phyloP scores from a whole-genome alignment of 1,140 invertebrate species.

The Kradibia gibbosae region DNA sequence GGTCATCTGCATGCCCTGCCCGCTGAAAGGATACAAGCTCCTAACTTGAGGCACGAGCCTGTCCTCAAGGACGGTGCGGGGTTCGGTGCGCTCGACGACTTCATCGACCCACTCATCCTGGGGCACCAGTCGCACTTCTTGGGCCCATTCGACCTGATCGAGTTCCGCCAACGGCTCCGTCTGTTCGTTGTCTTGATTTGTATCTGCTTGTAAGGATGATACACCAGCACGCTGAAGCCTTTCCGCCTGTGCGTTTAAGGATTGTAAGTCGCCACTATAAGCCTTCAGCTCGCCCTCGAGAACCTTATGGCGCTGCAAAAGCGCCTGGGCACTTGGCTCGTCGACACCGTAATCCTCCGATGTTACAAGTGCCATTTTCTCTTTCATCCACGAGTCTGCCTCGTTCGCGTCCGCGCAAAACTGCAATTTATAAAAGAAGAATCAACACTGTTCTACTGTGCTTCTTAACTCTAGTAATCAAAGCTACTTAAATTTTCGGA shows the following conservation, averaged over 20 bases:
- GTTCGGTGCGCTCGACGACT: slow-evolving; percentile 87
- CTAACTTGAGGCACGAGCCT: slow-evolving; percentile 91
- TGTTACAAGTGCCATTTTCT: slow-evolving; percentile 90
- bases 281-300: slow-evolving; percentile 93
- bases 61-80: slow-evolving; percentile 88
- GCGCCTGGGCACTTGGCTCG: slow-evolving; percentile 89
- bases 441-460: too few relatives aligned
- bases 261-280: slow-evolving; percentile 90
- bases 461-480: too few relatives aligned
- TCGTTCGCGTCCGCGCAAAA: slow-evolving; percentile 98
- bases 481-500: too few relatives aligned
- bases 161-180: slow-evolving; percentile 77
- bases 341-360: slow-evolving; percentile 91
- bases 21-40: slow-evolving; percentile 91
- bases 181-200: slow-evolving; percentile 76
- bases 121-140: slow-evolving; percentile 85
- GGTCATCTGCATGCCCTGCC: slow-evolving; percentile 92
- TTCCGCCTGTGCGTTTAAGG: slow-evolving; percentile 89
- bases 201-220: slow-evolving; percentile 72
- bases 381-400: slow-evolving; percentile 97
- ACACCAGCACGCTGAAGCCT: slow-evolving; percentile 86
- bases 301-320: slow-evolving; percentile 88
- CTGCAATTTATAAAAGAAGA: too few relatives aligned
- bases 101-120: slow-evolving; percentile 94
- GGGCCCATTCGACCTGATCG: slow-evolving; percentile 83